Evolutionary conservation across 2,888 invertebrate genomes (phyloP), one percentile per base, ranked within the genome.

Genomic region (Galerucella calmariensis): DNA sequence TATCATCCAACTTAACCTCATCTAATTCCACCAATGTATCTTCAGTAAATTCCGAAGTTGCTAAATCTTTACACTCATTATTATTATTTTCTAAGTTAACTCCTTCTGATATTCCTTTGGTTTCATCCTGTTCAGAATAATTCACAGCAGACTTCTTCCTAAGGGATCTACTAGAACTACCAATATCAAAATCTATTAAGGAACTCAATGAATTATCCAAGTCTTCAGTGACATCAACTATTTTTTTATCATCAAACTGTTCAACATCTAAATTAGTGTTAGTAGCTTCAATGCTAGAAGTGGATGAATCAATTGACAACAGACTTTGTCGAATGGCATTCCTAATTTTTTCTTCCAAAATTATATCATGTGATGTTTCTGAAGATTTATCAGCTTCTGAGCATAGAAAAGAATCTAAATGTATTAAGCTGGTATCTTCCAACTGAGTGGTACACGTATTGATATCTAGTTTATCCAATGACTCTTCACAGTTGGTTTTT

Each of bases 41-140:
- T 14, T 27, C 24, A 2, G 14, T 59, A 12, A 11, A 10, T 35
- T 14, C 35, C 6, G 61, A 61, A n/a, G 27, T 27, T 35, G 12
- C 27, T 8, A 14, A 35, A 14, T 35, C 61, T 35, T 61, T 35
- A 35, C 14, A 20, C 12, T 58, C 53, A 14, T 53, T 53, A 56
- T 53, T 41, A 53, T 35, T 10, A 14, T 56, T 35, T 56, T 12
- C 3, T 2, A n/a, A 24, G 11, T 9, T 53, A 41, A 14, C 11
- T 24, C 27, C 66, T 12, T 44, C 44, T 14, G n/a, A 8, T 53
- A 16, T 14, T 14, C 67, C 67, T 59, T 66, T 69, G 35, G 24
- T 67, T 59, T 74, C 74, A 44, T 74, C 71, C n/a, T 56, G 53
- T 67, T 74, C 74, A 6, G 74, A 24, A 63, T 71, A 74, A 12